phyloP scores from a whole-genome alignment of 2,797 vertebrate species.

The Gymnothorax javanicus region DNA sequence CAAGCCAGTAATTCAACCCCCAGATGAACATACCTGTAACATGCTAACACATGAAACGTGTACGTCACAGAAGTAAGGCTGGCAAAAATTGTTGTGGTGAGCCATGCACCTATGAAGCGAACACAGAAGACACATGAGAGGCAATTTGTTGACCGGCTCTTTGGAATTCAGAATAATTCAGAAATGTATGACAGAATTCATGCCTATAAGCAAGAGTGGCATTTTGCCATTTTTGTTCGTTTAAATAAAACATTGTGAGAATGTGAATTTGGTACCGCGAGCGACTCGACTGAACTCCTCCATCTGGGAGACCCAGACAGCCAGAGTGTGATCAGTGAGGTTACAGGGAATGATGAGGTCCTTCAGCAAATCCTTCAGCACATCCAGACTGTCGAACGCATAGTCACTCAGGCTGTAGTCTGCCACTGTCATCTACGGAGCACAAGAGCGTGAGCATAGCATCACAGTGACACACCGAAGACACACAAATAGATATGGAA shows the following conservation, averaged over 20 bases:
- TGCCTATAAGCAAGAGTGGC: not conserved
- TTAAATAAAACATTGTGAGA: not conserved
- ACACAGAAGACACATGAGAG: slow-evolving; percentile 25
- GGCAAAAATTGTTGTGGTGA: slow-evolving; percentile 77
- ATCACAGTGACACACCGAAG: not conserved
- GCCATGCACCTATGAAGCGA: slow-evolving; percentile 75
- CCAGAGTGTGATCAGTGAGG: slow-evolving; percentile 54
- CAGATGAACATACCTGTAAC: slow-evolving; percentile 80
- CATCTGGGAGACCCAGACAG: slow-evolving; percentile 59
- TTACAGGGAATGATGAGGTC: slow-evolving; percentile 61
- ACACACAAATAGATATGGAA: not conserved
- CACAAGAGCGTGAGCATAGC: not conserved
- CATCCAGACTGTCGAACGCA: slow-evolving; percentile 56
- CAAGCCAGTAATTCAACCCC: not conserved
- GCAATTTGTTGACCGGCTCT: not conserved
- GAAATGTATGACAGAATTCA: not conserved
- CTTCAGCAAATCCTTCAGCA: slow-evolving; percentile 66
- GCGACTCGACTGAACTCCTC: slow-evolving; percentile 74
- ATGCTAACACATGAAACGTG: slow-evolving; percentile 80
- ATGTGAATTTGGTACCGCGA: slow-evolving; percentile 59
- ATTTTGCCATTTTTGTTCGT: not conserved
- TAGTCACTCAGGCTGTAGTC: slow-evolving; percentile 74
- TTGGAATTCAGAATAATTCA: not conserved
- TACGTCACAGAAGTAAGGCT: slow-evolving; percentile 80
- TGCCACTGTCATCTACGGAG: slow-evolving; percentile 75